Evolutionary conservation across 1,140 invertebrate genomes (phyloP), one percentile per base, ranked within the genome.

Genomic region (Eriocheir sinensis): DNA sequence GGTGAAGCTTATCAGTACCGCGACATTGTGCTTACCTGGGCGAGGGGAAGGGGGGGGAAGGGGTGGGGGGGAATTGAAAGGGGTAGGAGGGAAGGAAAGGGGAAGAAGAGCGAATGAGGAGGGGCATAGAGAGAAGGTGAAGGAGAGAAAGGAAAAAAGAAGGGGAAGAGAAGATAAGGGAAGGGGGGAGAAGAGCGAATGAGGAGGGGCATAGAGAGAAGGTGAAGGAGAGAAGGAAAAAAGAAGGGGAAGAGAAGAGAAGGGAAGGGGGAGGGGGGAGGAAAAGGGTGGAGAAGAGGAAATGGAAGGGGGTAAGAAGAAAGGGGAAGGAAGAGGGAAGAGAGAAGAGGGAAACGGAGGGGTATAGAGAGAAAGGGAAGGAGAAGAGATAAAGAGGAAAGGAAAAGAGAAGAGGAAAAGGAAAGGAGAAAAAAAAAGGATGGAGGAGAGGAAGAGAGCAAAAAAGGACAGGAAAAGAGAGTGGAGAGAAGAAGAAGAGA

Each of bases 81-180:
- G 48, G 21, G 9, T 1, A 53, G 48, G 9, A 9, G 8, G 9
- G 9, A 21, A 53, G 21, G 9, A 9, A 12, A 21, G 9, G 21
- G 8, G 9, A 9, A 21, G 21, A 53, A 21, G 9, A 53, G 48
- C 12, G 21, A 53, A 53, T 17, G 48, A 48, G 15, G 44, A 48
- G 15, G 44, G 15, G 15, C 4, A 48, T 6, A 15, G 27, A 81
- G 34, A 81, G 80, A 27, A 34, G 38, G 38, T 12, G 38, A 32
- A 85, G 81, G 81, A 34, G 38, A 30, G n/a, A 72, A n/a, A 72
- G n/a, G n/a, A n/a, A 72, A n/a, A 72, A 72, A n/a, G 60, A n/a
- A 72, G 60, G n/a, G 60, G 60, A n/a, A 72, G n/a, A n/a, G 60
- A 15, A 72, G 12, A n/a, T 15, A 72, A 21, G 21, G 21, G 9